phyloP scores from a whole-genome alignment of 2,113 vertebrate species.

The Serilophus lunatus region DNA sequence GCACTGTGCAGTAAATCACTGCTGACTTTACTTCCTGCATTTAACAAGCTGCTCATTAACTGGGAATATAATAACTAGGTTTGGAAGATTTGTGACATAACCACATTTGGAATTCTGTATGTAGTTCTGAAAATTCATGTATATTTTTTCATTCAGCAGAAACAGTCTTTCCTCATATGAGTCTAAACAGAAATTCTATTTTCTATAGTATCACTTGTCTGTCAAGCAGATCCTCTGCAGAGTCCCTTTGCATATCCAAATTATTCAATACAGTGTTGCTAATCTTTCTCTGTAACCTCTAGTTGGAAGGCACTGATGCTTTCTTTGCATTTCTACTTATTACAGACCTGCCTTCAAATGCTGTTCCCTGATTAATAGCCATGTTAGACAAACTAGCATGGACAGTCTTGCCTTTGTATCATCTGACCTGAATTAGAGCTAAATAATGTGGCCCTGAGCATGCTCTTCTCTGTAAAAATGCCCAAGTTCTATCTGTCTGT shows the following conservation, averaged over 20 bases:
- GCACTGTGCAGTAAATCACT: not conserved
- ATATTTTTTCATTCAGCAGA: not conserved
- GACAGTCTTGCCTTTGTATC: not conserved
- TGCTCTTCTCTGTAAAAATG: not conserved
- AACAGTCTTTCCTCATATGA: not conserved
- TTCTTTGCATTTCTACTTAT: not conserved
- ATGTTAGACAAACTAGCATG: not conserved
- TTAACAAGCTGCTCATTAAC: not conserved
- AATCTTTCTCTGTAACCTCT: not conserved
- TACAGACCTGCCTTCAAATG: not conserved
- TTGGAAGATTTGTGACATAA: not conserved
- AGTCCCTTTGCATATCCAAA: not conserved
- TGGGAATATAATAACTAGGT: not conserved
- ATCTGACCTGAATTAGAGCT: not conserved
- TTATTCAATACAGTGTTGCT: not conserved
- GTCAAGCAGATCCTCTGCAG: not conserved
- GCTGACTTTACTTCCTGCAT: not conserved
- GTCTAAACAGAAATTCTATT: not conserved
- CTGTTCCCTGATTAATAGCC: not conserved
- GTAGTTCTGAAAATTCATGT: not conserved
- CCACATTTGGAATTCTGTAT: not conserved
- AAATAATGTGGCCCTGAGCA: rapidly evolving
- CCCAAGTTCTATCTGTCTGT: not conserved
- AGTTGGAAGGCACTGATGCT: not conserved
- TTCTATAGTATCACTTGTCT: not conserved